A percentile compares a stretch with the other conserved stretches of the same genome.
These are phyloP conservation scores for Epistrophe grossulariae DNA, from an alignment of 2,888 invertebrate genomes.

Conservation along the genomic window DNA sequence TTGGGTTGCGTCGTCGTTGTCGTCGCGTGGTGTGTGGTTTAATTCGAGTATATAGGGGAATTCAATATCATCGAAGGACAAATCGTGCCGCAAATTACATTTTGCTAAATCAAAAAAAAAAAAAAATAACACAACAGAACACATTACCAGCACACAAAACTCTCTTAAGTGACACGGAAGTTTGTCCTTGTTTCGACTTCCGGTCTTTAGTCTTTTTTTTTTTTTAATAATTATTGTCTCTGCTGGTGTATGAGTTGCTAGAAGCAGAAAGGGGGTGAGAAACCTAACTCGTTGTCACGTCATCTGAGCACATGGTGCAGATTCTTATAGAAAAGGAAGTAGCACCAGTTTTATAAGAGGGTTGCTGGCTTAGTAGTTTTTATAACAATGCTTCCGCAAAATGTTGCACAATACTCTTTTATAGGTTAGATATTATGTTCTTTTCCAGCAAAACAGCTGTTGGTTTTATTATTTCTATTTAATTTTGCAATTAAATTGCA, in stretches of 20 bases:
- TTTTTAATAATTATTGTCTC: conserved; percentile 50
- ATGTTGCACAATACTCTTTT: conserved; percentile 11
- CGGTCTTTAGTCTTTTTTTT: conserved; percentile 30
- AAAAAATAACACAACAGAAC: not conserved
- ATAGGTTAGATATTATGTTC: conserved; percentile 3
- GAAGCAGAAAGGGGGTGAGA: not conserved
- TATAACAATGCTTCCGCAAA: conserved; percentile 32
- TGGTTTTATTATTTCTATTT: conserved; percentile 1
- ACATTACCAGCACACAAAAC: conserved; percentile 15
- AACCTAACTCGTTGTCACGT: conserved; percentile 36
- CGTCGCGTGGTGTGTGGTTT: conserved; percentile 50
- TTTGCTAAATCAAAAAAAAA: not conserved
- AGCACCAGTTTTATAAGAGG: conserved; percentile 3
- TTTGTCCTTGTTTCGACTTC: conserved; percentile 72
- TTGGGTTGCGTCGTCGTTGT: conserved; percentile 16
- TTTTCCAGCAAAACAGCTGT: not conserved
- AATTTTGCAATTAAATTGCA: conserved; percentile 26
- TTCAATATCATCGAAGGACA: conserved; percentile 65
- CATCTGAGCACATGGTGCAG: conserved; percentile 17
- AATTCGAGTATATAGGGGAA: conserved; percentile 37
- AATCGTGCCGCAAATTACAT: conserved; percentile 57
- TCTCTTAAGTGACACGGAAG: conserved; percentile 56
- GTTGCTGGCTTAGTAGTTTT: not conserved
- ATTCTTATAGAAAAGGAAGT: conserved; percentile 11
- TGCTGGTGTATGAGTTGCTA: not conserved